These are phyloP conservation scores for Malthinus seriepunctatus DNA, from an alignment of 2,888 invertebrate species.

Conservation along the genomic window DNA sequence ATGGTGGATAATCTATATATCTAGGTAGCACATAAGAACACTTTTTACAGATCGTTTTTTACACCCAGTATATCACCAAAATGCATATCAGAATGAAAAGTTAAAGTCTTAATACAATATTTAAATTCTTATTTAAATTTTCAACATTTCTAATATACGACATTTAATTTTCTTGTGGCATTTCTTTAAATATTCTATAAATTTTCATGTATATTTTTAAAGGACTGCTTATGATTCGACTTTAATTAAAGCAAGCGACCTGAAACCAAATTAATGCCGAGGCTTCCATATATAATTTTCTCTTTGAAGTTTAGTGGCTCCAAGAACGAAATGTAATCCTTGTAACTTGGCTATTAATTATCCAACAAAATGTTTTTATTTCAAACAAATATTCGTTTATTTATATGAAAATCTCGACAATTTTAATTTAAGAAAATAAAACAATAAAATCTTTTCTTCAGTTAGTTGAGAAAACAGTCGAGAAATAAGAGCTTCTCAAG, in stretches of 20 bases:
- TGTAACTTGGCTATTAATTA: slow-evolving; percentile 7
- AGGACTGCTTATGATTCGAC: not conserved
- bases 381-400: slow-evolving; percentile 3
- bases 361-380: not conserved
- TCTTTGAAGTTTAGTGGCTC: slow-evolving; percentile 4
- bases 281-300: slow-evolving; percentile 2
- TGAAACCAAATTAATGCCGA: slow-evolving; percentile 6
- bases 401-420: slow-evolving; percentile 4
- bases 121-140: too few species aligned
- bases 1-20: too few species aligned
- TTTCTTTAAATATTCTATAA: too few species aligned
- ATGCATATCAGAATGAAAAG: too few species aligned
- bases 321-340: slow-evolving; percentile 6
- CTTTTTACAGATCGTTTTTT: too few species aligned
- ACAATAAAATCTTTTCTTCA: slow-evolving; percentile 10
- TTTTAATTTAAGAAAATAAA: slow-evolving; percentile 12
- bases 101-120: too few species aligned
- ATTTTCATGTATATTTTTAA: not conserved
- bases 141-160: too few species aligned
- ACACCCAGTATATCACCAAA: too few species aligned
- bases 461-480: slow-evolving; percentile 15
- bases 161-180: too few species aligned
- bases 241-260: slow-evolving; percentile 4
- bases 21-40: too few species aligned
- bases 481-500: slow-evolving; percentile 16